These are phyloP conservation scores for Paelopatides confundens DNA, from an alignment of 53 echinoderm and acorn worm genomes.

Conservation along the genomic window DNA sequence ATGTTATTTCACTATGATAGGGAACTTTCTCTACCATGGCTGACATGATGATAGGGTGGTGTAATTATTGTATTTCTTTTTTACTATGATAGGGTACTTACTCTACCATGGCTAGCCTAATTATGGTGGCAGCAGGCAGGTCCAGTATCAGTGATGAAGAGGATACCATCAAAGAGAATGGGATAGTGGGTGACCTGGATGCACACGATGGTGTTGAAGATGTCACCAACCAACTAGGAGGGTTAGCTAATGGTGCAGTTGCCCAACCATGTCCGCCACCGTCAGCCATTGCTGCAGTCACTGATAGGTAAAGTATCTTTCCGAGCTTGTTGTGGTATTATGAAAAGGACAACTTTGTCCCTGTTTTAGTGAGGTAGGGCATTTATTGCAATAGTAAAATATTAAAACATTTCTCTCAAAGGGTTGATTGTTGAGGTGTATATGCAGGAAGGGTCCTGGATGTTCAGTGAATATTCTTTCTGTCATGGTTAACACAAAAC, in stretches of 20 bases:
- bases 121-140: slow-evolving; percentile 79
- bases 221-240: slow-evolving; percentile 33
- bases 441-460: too few species aligned
- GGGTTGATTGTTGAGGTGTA: too few species aligned
- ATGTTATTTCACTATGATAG: too few species aligned
- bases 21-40: too few species aligned
- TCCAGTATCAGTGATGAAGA: slow-evolving; percentile 3
- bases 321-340: background rate
- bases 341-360: too few species aligned
- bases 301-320: background rate
- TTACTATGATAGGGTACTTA: slow-evolving; percentile 61
- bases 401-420: too few species aligned
- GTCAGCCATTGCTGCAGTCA: slow-evolving; percentile 36
- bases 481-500: too few species aligned
- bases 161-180: slow-evolving; percentile 3
- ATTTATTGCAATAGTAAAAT: too few species aligned
- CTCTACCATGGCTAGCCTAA: slow-evolving; percentile 69
- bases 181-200: slow-evolving; percentile 11
- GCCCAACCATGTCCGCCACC: background rate
- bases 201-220: slow-evolving; percentile 21
- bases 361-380: too few species aligned
- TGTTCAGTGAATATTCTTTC: too few species aligned
- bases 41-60: background rate
- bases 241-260: slow-evolving; percentile 5
- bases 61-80: background rate